A percentile compares a stretch with the other conserved stretches of the same genome.
Conservation (phyloP, 1,140 invertebrate genomes). For the Patella vulgata region DNA sequence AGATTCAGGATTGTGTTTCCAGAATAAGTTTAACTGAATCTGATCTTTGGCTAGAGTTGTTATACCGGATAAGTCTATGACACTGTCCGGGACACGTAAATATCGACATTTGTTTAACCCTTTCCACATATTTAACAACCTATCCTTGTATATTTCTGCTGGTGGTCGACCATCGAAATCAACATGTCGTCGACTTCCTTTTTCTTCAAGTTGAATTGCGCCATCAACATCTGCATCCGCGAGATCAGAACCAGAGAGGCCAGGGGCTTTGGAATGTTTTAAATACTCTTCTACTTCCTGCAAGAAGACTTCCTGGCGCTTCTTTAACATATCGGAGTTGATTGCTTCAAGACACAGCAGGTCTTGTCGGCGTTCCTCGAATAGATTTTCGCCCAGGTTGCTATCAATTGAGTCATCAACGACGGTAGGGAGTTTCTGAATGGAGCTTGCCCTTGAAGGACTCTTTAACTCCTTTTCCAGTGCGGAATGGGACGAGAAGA, state of each 20-base stretch:
- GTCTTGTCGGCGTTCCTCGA: constrained; percentile 47
- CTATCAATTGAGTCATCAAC: constrained; percentile 42
- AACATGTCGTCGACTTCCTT: constrained; percentile 5
- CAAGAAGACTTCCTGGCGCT: constrained; percentile 49
- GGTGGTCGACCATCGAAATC: constrained; percentile 35
- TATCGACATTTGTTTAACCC: constrained; percentile 51
- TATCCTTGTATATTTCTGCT: constrained; percentile 45
- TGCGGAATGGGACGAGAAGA: constrained; percentile 30
- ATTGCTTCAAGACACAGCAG: constrained; percentile 48
- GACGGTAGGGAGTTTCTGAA: too few relatives aligned
- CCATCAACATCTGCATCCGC: constrained; percentile 23
- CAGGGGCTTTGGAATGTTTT: constrained; percentile 5
- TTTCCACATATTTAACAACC: constrained; percentile 39
- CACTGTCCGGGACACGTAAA: constrained; percentile 38
- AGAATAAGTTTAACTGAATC: constrained; percentile 1
- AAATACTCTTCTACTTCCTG: constrained; percentile 49
- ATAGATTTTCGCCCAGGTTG: constrained; percentile 48
- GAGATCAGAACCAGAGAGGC: not conserved
- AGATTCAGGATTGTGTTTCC: too few relatives aligned
- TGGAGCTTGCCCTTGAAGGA: too few relatives aligned
- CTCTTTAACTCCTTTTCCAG: constrained; percentile 18
- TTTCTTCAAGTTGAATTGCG: not conserved
- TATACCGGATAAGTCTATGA: constrained; percentile 44
- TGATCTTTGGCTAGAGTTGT: constrained; percentile 45
- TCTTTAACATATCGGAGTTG: constrained; percentile 30